Conservation (phyloP, 2,888 invertebrate genomes). For the Sepioteuthis lessoniana region DNA sequence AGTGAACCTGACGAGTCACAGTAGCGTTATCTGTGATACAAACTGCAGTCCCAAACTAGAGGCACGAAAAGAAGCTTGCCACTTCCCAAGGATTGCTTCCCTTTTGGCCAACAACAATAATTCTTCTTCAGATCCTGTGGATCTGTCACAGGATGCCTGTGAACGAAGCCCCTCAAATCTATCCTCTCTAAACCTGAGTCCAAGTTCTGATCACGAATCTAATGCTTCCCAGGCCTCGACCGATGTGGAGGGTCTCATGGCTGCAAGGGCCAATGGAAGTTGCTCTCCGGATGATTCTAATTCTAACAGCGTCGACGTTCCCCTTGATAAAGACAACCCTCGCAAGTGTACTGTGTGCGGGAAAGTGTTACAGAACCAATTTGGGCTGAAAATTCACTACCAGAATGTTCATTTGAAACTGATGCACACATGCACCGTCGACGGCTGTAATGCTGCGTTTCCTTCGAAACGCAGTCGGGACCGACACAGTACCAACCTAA, state of each 20-base stretch:
- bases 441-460: slow-evolving; percentile 95
- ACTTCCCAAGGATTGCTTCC: slow-evolving; percentile 62
- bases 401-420: slow-evolving; percentile 95
- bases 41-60: slow-evolving; percentile 50
- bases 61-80: slow-evolving; percentile 50
- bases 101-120: slow-evolving; percentile 54
- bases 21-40: slow-evolving; percentile 45
- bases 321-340: slow-evolving; percentile 93
- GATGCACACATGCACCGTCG: slow-evolving; percentile 95
- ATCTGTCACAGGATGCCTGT: slow-evolving; percentile 44
- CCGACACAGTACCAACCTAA: slow-evolving; percentile 91
- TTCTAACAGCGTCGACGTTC: slow-evolving; percentile 80
- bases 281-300: slow-evolving; percentile 47
- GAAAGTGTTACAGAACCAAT: slow-evolving; percentile 93
- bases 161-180: slow-evolving; percentile 49
- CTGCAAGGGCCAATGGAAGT: slow-evolving; percentile 49
- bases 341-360: slow-evolving; percentile 92
- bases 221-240: slow-evolving; percentile 52
- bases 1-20: slow-evolving; percentile 43
- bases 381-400: slow-evolving; percentile 94
- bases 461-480: slow-evolving; percentile 94
- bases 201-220: slow-evolving; percentile 55
- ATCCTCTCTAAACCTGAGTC: slow-evolving; percentile 45
- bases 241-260: slow-evolving; percentile 53
- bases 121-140: slow-evolving; percentile 47